phyloP scores from a whole-genome alignment of 1,140 invertebrate genomes.

The Eurosta solidaginis region DNA sequence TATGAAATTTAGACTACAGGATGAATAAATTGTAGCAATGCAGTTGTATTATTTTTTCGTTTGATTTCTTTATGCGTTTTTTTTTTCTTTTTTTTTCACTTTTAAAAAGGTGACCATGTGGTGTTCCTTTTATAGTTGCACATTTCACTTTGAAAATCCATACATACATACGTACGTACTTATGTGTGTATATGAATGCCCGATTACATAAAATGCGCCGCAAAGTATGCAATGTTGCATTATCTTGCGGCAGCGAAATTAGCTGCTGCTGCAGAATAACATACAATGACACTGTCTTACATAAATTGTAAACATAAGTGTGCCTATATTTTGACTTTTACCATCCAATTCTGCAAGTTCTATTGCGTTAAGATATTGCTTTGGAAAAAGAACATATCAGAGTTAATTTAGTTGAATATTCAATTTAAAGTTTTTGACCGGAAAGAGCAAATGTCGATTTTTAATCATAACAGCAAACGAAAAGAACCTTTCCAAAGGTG shows the following conservation, averaged over 20 bases:
- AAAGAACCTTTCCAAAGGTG: too few species aligned
- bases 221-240: conserved; percentile 7
- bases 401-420: too few species aligned
- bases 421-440: too few species aligned
- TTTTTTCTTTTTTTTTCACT: not conserved
- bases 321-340: too few species aligned
- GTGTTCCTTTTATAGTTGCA: not conserved
- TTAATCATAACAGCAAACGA: too few species aligned
- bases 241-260: not conserved
- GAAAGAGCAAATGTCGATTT: too few species aligned
- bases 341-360: too few species aligned
- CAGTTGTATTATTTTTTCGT: not conserved
- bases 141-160: not conserved
- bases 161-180: not conserved
- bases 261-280: too few species aligned
- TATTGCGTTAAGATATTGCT: too few species aligned
- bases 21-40: conserved; percentile 1
- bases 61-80: not conserved
- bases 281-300: too few species aligned
- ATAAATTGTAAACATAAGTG: too few species aligned
- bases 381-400: too few species aligned
- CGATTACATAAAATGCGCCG: not conserved
- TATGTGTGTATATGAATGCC: not conserved
- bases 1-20: conserved; percentile 6
- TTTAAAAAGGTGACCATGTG: not conserved